These are phyloP conservation scores for Oasisia sp. DNA, from an alignment of 2,888 invertebrate species.

Conservation along the genomic window DNA sequence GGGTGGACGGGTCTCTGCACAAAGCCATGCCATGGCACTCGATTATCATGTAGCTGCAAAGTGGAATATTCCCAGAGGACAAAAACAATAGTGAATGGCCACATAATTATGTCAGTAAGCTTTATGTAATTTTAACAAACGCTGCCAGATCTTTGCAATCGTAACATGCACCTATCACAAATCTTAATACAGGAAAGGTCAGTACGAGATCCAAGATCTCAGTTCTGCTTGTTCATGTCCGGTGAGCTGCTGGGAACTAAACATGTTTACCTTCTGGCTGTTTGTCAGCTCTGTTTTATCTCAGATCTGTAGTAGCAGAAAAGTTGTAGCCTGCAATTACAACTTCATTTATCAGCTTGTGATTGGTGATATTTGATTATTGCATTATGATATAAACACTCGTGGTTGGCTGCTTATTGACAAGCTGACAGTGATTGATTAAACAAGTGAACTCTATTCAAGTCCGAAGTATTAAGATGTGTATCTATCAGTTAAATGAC, in stretches of 20 bases:
- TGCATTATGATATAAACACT: not conserved
- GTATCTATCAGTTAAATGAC: not conserved
- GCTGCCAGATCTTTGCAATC: not conserved
- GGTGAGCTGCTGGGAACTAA: not conserved
- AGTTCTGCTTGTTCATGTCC: not conserved
- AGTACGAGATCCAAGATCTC: not conserved
- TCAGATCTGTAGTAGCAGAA: not conserved
- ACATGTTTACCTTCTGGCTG: not conserved
- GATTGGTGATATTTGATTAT: not conserved
- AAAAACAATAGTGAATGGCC: no score
- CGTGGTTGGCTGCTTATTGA: not conserved
- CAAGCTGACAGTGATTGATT: not conserved
- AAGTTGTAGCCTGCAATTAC: not conserved
- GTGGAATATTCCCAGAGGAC: no score
- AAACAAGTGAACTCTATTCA: not conserved
- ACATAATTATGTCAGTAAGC: not conserved
- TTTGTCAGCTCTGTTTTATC: not conserved
- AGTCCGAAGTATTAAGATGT: not conserved
- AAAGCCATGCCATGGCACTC: no score
- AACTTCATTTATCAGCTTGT: not conserved
- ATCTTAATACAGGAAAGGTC: not conserved
- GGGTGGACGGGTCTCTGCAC: no score
- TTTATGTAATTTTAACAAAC: not conserved
- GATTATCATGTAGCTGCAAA: no score
- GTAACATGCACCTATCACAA: not conserved